Evolutionary conservation across 1,140 invertebrate genomes (phyloP), one percentile per base, ranked within the genome.

Genomic region (Galleria mellonella): DNA sequence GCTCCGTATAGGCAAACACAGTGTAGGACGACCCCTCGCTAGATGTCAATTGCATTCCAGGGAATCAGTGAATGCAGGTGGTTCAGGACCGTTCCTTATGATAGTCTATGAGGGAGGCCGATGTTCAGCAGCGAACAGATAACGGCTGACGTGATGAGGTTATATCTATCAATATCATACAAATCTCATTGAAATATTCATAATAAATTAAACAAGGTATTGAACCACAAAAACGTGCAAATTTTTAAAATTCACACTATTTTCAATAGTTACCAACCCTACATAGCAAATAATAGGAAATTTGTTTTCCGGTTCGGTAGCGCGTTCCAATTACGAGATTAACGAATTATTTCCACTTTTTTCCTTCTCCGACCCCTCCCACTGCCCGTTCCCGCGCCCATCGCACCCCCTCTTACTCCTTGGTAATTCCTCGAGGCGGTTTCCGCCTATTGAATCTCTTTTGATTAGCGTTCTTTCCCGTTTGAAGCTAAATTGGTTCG

Each of bases 291-390:
- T 81, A 83, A 82, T 81, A 77, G 76, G 72, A 77, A 84, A 84
- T 84, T 84, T 83, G 81, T 83, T 83, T 84, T 84, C 81, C 81
- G 81, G 81, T 84, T 84, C 81, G 81, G 74, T 84, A 75, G 81
- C 81, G 75, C 63, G 75, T 63, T 72, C 70, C 81, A 83, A 84
- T 84, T 84, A 84, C 81, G 81, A 51, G 68, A 84, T 84, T 84
- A 84, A 79, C 60, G 75, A 84, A 84, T 83, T 84, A 83, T 83
- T 84, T 84, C 76, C 81, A 82, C 74, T 78, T 82, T 84, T 84
- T 84, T 73, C 51, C 61, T 51, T 40, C 39, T 43, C 49, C 47
- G 43, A 41, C 46, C 29, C 45, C 51, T 32, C 47, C 47, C 49
- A 13, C 52, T 27, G 27, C 36, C 37, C 46, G 29, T n/a, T 40